Conservation (phyloP, 2,888 invertebrate genomes). For the Tetropium fuscum region DNA sequence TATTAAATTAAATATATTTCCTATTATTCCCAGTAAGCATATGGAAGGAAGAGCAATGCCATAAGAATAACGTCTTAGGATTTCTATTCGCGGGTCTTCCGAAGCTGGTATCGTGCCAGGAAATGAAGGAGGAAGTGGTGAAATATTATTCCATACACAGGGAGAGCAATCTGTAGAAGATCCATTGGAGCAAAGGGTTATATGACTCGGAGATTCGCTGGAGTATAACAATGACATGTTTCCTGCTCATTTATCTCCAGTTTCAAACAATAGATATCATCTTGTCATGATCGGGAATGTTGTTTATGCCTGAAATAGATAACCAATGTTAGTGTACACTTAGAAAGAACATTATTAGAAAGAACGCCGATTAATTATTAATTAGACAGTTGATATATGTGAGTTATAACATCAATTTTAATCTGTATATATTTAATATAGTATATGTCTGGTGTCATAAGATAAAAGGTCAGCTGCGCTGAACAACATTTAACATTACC, state of each 20-base stretch:
- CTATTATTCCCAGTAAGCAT: slow-evolving; percentile 79
- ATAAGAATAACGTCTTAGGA: slow-evolving; percentile 72
- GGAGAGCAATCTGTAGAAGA: slow-evolving; percentile 57
- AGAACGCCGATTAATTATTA: too few relatives aligned
- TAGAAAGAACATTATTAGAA: too few relatives aligned
- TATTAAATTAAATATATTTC: slow-evolving; percentile 82
- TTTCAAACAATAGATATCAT: slow-evolving; percentile 1
- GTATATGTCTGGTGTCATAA: too few relatives aligned
- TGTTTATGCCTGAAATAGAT: slow-evolving; percentile 8
- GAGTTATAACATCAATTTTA: too few relatives aligned
- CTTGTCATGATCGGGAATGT: neutral
- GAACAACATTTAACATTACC: too few relatives aligned
- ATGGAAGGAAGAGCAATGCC: slow-evolving; percentile 77
- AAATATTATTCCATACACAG: slow-evolving; percentile 58
- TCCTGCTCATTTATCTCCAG: slow-evolving; percentile 22
- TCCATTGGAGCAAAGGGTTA: slow-evolving; percentile 57
- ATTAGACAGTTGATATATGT: too few relatives aligned
- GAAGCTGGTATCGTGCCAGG: slow-evolving; percentile 52
- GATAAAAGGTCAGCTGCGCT: too few relatives aligned
- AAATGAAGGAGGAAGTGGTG: slow-evolving; percentile 52
- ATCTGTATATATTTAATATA: too few relatives aligned
- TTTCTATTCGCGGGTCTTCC: slow-evolving; percentile 73
- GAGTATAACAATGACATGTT: slow-evolving; percentile 63
- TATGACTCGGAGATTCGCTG: slow-evolving; percentile 59
- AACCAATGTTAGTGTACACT: neutral